Evolutionary conservation across 2,113 vertebrate genomes (phyloP), one percentile per base, ranked within the genome.

Genomic region (Vulpes ferrilata): DNA sequence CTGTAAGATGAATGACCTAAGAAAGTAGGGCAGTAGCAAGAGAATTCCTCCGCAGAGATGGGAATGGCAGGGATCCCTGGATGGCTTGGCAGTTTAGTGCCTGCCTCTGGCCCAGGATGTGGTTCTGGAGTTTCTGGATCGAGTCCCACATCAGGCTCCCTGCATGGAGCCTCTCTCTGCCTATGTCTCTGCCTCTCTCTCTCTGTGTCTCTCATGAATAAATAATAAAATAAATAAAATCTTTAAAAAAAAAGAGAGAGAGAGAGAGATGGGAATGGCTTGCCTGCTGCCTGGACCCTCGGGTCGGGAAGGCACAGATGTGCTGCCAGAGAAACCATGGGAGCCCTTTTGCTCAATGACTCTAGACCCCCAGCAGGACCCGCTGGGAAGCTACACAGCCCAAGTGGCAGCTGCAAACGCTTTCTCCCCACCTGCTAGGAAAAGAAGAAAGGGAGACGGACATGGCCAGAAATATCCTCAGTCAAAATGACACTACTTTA

Each of bases 321-420:
- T 0, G 0, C 16, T 35, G 48, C 57, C 20, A 20, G 4, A 30
- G 43, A 20, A 32, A 53, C 15, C 48, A 15, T 2, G 25, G 62
- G 25, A 10, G 27, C 64, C 27, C 27, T 30, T 65, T 13, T 65
- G 27, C 32, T 25, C 67, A 67, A 12, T 10, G 60, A 32, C 48
- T 13, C 3, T 69, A 51, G 60, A 53, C 64, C 30, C n/a, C 65
- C 38, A 23, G 9, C 76, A 73, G 71, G 32, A 53, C 8, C 3
- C 20, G 9, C 20, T 19, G 2, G 55, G 32, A 48, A 48, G 11
- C 3, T 10, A 57, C 0, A 0, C 19, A 4, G n/a, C 62, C 30
- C 2, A 3, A 22, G 20, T 19, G n/a, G 53, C 15, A 4, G 23
- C 10, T 43, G 7, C 73, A 48, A 76, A 76, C 1, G 22, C 38